Base-by-base conservation (phyloP, 1,140 invertebrate species). In the Leptinotarsa lineolata region DNA sequence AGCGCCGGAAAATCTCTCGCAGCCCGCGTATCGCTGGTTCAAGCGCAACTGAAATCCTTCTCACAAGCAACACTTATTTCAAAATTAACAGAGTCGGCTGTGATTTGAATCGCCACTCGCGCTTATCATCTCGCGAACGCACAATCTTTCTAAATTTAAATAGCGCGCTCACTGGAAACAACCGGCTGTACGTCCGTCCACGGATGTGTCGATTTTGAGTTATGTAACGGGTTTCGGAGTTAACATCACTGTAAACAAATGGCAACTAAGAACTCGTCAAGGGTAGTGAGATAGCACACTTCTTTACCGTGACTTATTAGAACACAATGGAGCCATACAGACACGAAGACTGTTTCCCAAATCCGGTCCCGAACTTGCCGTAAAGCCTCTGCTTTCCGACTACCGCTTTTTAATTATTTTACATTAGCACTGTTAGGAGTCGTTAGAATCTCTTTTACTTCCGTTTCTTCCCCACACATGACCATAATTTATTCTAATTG, bases 401-500 rank as follows among this genome's bases (percentile, higher is more conserved):
- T 54, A 8, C 15, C 48, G 15, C 48, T 18, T 54, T 8, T 54
- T 54, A 54, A 54, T 54, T 54, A 54, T 16, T 54, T 39, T 30
- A 66, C 64, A 66, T 66, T 66, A 59, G 68, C 68, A 69, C 46
- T 24, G 68, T 59, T 71, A 48, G 60, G 63, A 24, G 54, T 63
- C 58, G 58, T 63, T 63, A 71, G 48, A 63, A 24, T 63, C 15
- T 67, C 8, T 71, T 71, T 59, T 63, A 63, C 69, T 71, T 71
- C 69, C 69, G 69, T 71, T 71, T 61, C 69, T 71, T 71, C 60
- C 60, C 59, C 67, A 45, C 67, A 63, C 60, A 46, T 71, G 68
- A 54, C 68, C 54, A 63, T 71, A 71, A 71, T 18, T 30, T 71
- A 71, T 71, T 71, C 69, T 71, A 71, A 63, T 71, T 61, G 69